These are phyloP conservation scores for Dastarcus helophoroides DNA, from an alignment of 2,888 invertebrate species.

Conservation along the genomic window DNA sequence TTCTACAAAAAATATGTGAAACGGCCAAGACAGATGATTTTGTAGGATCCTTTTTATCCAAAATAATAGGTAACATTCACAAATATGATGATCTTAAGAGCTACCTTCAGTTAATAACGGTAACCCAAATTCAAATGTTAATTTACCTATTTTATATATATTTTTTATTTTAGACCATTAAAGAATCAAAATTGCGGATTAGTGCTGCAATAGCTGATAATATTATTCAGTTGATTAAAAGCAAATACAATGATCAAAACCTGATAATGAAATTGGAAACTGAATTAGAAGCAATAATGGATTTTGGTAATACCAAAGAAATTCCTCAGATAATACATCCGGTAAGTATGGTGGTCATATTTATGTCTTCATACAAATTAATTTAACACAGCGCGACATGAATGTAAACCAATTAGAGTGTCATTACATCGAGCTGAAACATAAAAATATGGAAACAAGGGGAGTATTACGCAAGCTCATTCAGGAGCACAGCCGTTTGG, in stretches of 20 bases:
- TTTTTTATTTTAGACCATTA: too few relatives aligned
- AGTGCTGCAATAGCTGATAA: slow-evolving; percentile 16
- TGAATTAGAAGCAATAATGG: slow-evolving; percentile 15
- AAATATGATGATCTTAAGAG: slow-evolving; percentile 31
- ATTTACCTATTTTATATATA: too few relatives aligned
- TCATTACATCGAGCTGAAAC: slow-evolving; percentile 53
- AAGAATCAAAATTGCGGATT: slow-evolving; percentile 18
- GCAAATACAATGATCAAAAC: slow-evolving; percentile 3
- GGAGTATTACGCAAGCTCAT: slow-evolving; percentile 53
- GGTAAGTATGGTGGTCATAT: slow-evolving; percentile 22
- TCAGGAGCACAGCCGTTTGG: slow-evolving; percentile 44
- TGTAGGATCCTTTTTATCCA: slow-evolving; percentile 44
- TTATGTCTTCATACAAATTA: slow-evolving; percentile 6
- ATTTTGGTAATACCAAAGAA: slow-evolving; percentile 16
- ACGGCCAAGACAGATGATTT: slow-evolving; percentile 43
- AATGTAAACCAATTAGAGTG: slow-evolving; percentile 47
- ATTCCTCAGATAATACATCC: slow-evolving; percentile 40
- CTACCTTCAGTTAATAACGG: too few relatives aligned
- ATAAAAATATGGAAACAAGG: slow-evolving; percentile 53
- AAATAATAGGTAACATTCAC: not conserved
- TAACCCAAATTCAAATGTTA: too few relatives aligned
- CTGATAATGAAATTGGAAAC: slow-evolving; percentile 11
- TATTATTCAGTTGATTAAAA: slow-evolving; percentile 10
- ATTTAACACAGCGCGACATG: slow-evolving; percentile 47
- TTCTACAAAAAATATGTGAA: slow-evolving; percentile 39